Evolutionary conservation across 2,888 invertebrate genomes (phyloP), one percentile per base, ranked within the genome.

Genomic region (Eupithecia abbreviata): DNA sequence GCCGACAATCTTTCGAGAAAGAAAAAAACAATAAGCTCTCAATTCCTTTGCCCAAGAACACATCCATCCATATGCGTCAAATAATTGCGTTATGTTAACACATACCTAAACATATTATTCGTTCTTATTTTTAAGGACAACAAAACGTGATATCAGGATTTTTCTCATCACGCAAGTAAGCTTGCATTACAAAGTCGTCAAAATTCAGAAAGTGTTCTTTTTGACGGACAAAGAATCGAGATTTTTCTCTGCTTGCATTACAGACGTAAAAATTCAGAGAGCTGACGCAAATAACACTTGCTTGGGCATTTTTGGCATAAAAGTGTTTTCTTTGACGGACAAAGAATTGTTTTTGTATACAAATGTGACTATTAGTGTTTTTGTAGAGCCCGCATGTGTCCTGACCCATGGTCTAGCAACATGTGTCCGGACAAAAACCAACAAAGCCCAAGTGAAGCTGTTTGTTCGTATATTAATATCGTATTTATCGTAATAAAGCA

Each of bases 301-400:
- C 30, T 30, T 30, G 0, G 30, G 30, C 30, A 30, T 30, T 30
- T 30, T 30, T 30, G 30, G 30, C 30, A 30, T 30, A 30, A 30
- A 30, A 30, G 30, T 30, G 30, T 30, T 30, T 1, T 30, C 30
- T 30, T 30, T 30, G 30, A 30, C 30, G 30, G 30, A 30, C 30
- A 30, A 30, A 43, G 43, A 43, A 43, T 4, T 6, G 5, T 4
- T 68, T 69, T 69, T 69, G 47, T 69, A 47, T 47, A 18, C 4
- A 30, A 30, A 69, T 30, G 67, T 10, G 47, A 49, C 47, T 69
- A 69, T 65, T 41, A 51, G 49, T 43, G 10, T 69, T 73, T 78
- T 71, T 77, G 71, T 71, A 77, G 77, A 45, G 83, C 93, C 93
- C 93, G 93, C 93, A 94, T 93, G 83, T 91, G 92, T 68, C 79